These are phyloP conservation scores for Nymphalis c-album DNA, from an alignment of 2,888 invertebrate genomes.

Conservation along the genomic window DNA sequence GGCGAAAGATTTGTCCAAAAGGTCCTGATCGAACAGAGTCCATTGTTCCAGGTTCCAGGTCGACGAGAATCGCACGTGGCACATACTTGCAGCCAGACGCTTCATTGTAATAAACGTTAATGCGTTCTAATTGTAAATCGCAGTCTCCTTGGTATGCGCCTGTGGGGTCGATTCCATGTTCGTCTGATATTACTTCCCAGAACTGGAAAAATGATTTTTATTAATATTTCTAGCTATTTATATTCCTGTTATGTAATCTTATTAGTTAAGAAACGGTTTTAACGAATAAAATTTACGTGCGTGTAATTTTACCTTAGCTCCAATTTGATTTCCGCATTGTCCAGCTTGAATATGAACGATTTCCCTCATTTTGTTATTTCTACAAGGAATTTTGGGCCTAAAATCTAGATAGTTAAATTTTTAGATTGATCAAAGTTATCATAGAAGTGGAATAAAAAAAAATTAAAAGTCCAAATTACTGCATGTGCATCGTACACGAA, in stretches of 20 bases:
- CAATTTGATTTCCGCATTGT: slow-evolving; percentile 84
- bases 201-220: slow-evolving; percentile 78
- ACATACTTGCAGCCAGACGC: slow-evolving; percentile 69
- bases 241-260: no score
- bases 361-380: slow-evolving; percentile 84
- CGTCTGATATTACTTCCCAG: slow-evolving; percentile 91
- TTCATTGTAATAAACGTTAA: slow-evolving; percentile 89
- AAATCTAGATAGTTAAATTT: slow-evolving; percentile 37
- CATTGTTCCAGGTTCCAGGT: slow-evolving; percentile 74
- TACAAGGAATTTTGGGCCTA: slow-evolving; percentile 39
- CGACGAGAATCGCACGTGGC: slow-evolving; percentile 65
- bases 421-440: slow-evolving; percentile 44
- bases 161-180: slow-evolving; percentile 85
- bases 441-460: slow-evolving; percentile 52
- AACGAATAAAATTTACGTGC: not conserved
- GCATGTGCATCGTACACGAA: slow-evolving; percentile 38
- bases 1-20: slow-evolving; percentile 85
- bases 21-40: slow-evolving; percentile 84
- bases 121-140: slow-evolving; percentile 86
- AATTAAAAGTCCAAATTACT: slow-evolving; percentile 32
- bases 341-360: slow-evolving; percentile 89
- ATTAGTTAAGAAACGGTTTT: not conserved
- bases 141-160: slow-evolving; percentile 83
- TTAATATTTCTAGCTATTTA: no score
- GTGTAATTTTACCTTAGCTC: slow-evolving; percentile 74